Percentiles rank a stretch among this genome's conserved stretches.
Evolutionary conservation across 1,140 invertebrate species (phyloP).

Genomic region (Danaus melanippus): DNA sequence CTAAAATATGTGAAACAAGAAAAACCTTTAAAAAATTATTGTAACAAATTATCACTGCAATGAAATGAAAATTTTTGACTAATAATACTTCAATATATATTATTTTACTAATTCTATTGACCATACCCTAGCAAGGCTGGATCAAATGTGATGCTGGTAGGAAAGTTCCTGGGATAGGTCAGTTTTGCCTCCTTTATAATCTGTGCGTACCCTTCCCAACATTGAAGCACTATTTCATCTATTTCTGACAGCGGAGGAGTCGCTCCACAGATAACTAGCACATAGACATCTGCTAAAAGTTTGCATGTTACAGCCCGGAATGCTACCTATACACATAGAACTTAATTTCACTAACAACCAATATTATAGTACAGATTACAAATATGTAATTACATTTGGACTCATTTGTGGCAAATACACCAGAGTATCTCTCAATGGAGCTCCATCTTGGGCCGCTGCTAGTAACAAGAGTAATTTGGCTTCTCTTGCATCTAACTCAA

Average conservation of each 20-base stretch:
- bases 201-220: conserved; percentile 81
- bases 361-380: neutral
- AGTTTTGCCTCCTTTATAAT: conserved; percentile 76
- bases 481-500: conserved; percentile 80
- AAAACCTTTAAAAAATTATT: too few relatives aligned
- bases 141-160: conserved; percentile 74
- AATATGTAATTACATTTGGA: conserved; percentile 76
- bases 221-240: conserved; percentile 80
- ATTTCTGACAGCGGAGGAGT: conserved; percentile 81
- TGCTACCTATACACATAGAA: conserved; percentile 75
- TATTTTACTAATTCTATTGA: neutral
- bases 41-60: too few relatives aligned
- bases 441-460: conserved; percentile 75
- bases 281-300: conserved; percentile 81
- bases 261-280: conserved; percentile 84
- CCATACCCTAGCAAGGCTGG: conserved; percentile 77
- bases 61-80: too few relatives aligned
- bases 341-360: neutral
- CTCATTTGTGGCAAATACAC: conserved; percentile 88
- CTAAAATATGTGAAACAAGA: conserved; percentile 58
- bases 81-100: too few relatives aligned
- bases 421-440: conserved; percentile 81
- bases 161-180: conserved; percentile 77
- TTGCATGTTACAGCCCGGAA: conserved; percentile 85
- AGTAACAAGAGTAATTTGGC: conserved; percentile 81